Conservation (phyloP, 2,113 vertebrate genomes). For the Megalops atlanticus region DNA sequence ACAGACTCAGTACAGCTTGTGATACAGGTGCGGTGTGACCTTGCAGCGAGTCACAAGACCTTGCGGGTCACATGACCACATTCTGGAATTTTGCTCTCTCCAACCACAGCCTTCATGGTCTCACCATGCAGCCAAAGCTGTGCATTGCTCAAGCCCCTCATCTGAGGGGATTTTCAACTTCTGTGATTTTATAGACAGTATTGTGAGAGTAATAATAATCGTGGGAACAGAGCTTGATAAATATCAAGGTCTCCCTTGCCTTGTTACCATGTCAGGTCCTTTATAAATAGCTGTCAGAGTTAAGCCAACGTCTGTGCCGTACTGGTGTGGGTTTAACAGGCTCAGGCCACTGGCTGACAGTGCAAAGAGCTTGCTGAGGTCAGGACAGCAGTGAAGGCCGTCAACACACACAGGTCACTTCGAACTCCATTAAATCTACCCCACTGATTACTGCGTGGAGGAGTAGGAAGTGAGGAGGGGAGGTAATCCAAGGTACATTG, state of each 20-base stretch:
- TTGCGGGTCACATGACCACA: no score
- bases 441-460: background rate
- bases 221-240: no score
- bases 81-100: no score
- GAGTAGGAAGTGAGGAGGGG: background rate
- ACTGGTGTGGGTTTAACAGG: background rate
- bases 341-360: background rate
- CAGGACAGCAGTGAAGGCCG: background rate
- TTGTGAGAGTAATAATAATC: no score
- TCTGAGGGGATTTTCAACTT: no score
- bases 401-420: background rate
- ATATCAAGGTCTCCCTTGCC: no score
- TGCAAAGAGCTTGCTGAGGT: background rate
- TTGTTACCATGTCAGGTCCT: background rate
- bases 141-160: no score
- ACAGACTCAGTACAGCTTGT: background rate
- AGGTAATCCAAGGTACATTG: background rate
- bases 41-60: no score
- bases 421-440: background rate
- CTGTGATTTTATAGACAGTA: no score
- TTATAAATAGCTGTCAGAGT: background rate
- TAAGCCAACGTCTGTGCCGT: background rate
- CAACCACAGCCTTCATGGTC: no score
- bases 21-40: background rate
- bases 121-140: no score